phyloP scores from a whole-genome alignment of 2,113 vertebrate genomes.

The Propithecus coquereli region DNA sequence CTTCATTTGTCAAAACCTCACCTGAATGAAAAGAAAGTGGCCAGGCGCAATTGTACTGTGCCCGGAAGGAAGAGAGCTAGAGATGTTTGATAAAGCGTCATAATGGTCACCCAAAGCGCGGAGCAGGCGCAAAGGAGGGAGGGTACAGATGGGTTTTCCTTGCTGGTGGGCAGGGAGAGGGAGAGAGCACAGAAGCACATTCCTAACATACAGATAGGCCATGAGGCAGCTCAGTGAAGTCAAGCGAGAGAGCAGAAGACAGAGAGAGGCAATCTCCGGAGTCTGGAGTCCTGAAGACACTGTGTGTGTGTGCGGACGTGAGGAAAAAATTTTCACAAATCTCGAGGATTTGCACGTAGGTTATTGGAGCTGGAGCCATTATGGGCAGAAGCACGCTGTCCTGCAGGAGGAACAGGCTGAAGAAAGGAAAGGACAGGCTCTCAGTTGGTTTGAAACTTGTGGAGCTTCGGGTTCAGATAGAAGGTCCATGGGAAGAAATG shows the following conservation, averaged over 20 bases:
- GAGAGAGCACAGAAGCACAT: background rate
- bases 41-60: background rate
- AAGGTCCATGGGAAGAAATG: background rate
- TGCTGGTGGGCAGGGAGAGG: too few relatives aligned
- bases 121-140: too few relatives aligned
- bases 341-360: background rate
- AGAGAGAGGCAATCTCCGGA: fast-evolving
- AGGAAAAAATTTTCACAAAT: background rate
- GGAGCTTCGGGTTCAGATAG: background rate
- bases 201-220: background rate
- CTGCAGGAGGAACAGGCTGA: background rate
- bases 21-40: background rate
- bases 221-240: background rate
- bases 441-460: background rate
- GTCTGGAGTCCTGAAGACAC: background rate
- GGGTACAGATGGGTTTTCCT: background rate
- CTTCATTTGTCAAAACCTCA: background rate
- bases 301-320: background rate
- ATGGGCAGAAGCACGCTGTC: background rate
- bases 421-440: background rate
- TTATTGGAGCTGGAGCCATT: background rate
- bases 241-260: background rate
- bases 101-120: background rate
- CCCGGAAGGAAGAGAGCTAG: background rate
- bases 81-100: background rate